These are phyloP conservation scores for Anhinga rufa DNA, from an alignment of 2,113 vertebrate species.

Conservation along the genomic window DNA sequence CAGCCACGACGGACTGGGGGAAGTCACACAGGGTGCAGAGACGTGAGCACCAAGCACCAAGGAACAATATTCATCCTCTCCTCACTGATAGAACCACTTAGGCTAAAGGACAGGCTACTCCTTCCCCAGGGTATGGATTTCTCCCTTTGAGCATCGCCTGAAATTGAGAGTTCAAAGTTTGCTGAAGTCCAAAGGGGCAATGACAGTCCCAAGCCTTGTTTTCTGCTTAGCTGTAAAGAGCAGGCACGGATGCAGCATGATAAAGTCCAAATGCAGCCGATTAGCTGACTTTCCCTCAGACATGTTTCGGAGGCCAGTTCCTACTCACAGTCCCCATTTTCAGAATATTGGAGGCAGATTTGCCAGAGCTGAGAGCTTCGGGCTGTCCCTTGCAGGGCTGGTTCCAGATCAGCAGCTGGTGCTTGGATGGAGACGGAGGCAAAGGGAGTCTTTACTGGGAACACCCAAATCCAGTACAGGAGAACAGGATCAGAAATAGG, in stretches of 20 bases:
- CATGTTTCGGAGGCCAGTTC: neutral
- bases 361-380: neutral
- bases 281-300: neutral
- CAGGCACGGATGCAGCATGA: neutral
- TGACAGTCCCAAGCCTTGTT: neutral
- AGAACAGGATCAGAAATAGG: neutral
- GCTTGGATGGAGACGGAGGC: neutral
- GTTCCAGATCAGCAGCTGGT: too few species aligned
- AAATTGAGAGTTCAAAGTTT: neutral
- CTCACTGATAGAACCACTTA: neutral
- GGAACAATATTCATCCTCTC: neutral
- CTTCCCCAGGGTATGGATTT: neutral
- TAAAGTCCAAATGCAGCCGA: neutral
- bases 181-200: neutral
- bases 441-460: neutral
- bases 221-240: neutral
- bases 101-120: neutral
- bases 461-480: neutral
- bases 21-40: neutral
- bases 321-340: neutral
- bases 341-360: neutral
- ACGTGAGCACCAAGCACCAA: fast-evolving
- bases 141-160: neutral
- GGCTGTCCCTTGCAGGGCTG: neutral
- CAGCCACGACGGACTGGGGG: neutral